Base-by-base conservation (phyloP, 1,140 invertebrate genomes). In the Scaptomyza graminum region DNA sequence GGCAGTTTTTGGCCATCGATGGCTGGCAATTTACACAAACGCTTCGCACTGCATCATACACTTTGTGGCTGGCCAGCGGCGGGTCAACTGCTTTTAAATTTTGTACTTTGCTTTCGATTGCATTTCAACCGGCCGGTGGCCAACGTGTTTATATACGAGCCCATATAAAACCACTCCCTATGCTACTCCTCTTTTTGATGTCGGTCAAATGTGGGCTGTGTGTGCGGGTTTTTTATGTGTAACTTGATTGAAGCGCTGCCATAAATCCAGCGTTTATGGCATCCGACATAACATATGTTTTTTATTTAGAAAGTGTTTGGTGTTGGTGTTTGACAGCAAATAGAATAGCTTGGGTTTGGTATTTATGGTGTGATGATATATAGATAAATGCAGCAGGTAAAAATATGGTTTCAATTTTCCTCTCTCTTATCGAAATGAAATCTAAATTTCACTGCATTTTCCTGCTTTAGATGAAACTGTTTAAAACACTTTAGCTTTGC, bases 1-100 rank as follows among this genome's bases (percentile, higher is more conserved):
- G 95, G 94, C 6, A 95, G 95, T 25, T 79, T 97, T 44, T 96
- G 22, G 96, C 96, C 0, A 95, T 97, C 3, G 96, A 97, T 92
- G 94, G 96, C 76, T 3, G 95, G 95, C 63, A 95, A 96, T 90
- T 91, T 98, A 11, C 97, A 97, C 78, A 94, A 95, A 88, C 92
- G 97, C 67, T 94, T 98, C 8, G 97, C 96, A 0, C 91, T 94
- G 93, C 74, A 95, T 96, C 5, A 94, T 97, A 52, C 94, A 94
- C 39, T 91, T 95, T 3, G 94, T 97, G 37, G 97, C 96, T n/a
- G 95, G 94, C 76, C 95, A 93, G 34, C 95, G 93, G 37, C 94
- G 95, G 55, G 55, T 68, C 49, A 73, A 56, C 44, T 47, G 39
- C 54, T 59, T 63, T 66, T 25, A 52, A 51, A 61, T 76, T 76